Conservation (phyloP, 2,113 vertebrate genomes). For the Madoqua kirkii region DNA sequence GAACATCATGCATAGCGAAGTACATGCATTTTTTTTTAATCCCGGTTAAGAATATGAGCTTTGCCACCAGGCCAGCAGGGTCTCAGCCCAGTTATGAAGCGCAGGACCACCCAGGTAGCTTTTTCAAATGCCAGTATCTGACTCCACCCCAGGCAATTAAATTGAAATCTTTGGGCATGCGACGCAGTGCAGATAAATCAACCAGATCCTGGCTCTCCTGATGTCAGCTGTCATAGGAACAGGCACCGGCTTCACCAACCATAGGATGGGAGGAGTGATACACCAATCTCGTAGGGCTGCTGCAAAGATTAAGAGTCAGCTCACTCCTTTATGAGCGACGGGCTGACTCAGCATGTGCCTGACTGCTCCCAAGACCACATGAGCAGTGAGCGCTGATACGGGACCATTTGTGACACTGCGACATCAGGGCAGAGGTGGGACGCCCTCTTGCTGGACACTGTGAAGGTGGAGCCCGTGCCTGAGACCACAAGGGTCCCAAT, state of each 20-base stretch:
- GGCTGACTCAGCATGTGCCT: background rate
- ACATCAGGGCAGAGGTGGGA: rapidly evolving
- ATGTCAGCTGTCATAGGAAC: background rate
- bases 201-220: background rate
- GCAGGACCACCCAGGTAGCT: background rate
- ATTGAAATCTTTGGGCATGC: background rate
- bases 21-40: background rate
- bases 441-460: background rate
- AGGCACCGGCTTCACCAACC: background rate
- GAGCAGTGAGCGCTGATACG: rapidly evolving
- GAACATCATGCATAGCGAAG: background rate
- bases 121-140: background rate
- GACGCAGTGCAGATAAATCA: background rate
- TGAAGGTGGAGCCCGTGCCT: background rate
- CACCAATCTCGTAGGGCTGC: rapidly evolving
- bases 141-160: background rate
- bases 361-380: rapidly evolving
- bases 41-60: background rate
- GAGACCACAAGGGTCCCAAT: background rate
- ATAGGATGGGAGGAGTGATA: background rate
- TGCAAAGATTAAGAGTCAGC: background rate
- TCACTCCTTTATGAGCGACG: background rate
- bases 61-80: background rate
- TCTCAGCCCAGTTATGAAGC: background rate
- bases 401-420: background rate